Conservation (phyloP, 2,888 invertebrate species). For the Metacarcinus magister region DNA sequence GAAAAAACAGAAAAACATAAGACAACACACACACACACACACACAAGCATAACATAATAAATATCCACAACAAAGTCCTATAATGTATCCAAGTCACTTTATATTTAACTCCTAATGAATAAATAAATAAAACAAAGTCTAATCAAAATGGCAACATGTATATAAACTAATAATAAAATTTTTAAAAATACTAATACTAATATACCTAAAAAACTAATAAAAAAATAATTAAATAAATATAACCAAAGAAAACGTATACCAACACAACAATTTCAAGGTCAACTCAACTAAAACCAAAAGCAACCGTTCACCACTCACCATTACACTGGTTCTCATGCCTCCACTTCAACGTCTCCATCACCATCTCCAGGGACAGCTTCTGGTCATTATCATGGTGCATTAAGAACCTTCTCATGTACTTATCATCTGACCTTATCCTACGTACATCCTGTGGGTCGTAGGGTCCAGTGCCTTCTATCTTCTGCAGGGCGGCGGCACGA, state of each 20-base stretch:
- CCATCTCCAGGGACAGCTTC: conserved; percentile 89
- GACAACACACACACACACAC: too few species aligned
- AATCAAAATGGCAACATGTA: too few species aligned
- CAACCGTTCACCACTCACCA: conserved; percentile 44
- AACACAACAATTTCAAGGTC: neutral
- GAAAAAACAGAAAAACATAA: too few species aligned
- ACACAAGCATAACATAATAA: too few species aligned
- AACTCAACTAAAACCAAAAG: neutral
- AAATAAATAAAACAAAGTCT: too few species aligned
- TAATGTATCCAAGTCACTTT: too few species aligned
- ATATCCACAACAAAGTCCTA: too few species aligned
- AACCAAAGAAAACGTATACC: neutral
- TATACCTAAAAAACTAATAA: neutral
- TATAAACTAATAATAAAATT: too few species aligned
- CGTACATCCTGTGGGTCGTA: conserved; percentile 77
- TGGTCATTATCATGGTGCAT: conserved; percentile 90
- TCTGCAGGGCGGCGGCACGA: conserved; percentile 86
- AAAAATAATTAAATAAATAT: neutral
- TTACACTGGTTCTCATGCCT: conserved; percentile 88
- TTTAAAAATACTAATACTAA: too few species aligned
- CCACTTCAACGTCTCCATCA: conserved; percentile 93
- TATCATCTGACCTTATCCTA: conserved; percentile 76
- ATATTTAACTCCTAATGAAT: too few species aligned
- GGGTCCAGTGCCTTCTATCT: conserved; percentile 57
- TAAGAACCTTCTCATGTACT: conserved; percentile 86